A percentile compares a stretch with the other conserved stretches of the same genome.
phyloP scores from a whole-genome alignment of 2,113 vertebrate genomes.

The Melierax canorus region DNA sequence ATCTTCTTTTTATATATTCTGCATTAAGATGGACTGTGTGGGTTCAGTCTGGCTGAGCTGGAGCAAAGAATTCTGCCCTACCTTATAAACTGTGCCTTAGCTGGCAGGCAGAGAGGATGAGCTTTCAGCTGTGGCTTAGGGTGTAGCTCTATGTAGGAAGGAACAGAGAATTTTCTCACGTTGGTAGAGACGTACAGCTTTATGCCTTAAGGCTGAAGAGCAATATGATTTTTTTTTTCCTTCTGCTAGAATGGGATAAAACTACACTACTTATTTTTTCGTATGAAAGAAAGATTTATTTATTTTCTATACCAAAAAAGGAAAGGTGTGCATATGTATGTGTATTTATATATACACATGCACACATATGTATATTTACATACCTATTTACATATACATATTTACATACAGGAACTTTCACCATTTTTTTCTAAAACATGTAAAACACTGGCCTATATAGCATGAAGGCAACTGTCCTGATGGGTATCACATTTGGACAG shows the following conservation, averaged over 20 bases:
- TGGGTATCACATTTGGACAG: neutral
- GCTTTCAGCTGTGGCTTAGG: constrained; percentile 23
- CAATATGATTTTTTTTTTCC: neutral
- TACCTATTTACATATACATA: neutral
- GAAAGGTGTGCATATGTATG: neutral
- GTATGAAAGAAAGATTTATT: neutral
- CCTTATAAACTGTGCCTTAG: neutral
- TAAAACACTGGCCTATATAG: neutral
- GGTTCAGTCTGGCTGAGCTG: neutral
- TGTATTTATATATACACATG: neutral
- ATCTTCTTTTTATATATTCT: neutral
- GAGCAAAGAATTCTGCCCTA: neutral
- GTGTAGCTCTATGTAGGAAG: constrained; percentile 37
- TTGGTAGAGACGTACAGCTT: constrained; percentile 3
- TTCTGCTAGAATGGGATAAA: neutral
- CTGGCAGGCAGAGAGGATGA: constrained; percentile 1
- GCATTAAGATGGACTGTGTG: constrained; percentile 25
- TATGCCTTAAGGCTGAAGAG: neutral
- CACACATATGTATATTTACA: neutral
- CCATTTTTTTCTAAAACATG: neutral
- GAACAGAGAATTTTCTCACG: constrained; percentile 40
- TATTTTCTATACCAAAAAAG: neutral
- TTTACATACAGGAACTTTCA: neutral
- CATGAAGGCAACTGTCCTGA: neutral
- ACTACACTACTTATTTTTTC: neutral